Base-by-base conservation (phyloP, 2,113 vertebrate species). In the Oreochromis aureus region DNA sequence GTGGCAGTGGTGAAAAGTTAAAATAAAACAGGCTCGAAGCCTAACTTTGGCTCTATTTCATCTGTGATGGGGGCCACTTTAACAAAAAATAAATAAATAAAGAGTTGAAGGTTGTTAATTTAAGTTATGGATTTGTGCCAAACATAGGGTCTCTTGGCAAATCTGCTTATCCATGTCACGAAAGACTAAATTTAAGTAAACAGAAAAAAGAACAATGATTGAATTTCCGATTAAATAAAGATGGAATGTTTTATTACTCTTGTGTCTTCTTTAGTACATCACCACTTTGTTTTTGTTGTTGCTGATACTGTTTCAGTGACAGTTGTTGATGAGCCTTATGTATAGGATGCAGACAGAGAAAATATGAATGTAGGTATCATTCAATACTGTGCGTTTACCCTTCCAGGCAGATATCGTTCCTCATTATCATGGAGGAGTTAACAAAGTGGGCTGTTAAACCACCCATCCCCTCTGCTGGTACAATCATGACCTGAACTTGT, bases 31-130 rank as follows among this genome's bases (percentile, higher is more conserved):
- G 90, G 89, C 91, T 81, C 12, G 48, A 53, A 91, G 81, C 87
- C 90, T 88, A 83, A 81, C 54, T 84, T 80, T 93, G 93, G 93
- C 89, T 88, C 53, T 84, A 88, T 88, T 91, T 91, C 91, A 92
- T 91, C 30, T 66, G 44, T 89, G 89, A 95, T 92, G 91, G 93
- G 84, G 91, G 84, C 80, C 86, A 93, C 83, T 95, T 94, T 90
- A 94, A 73, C 30, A 78, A 82, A 89, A 88, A 89, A 84, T 54
- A 76, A 86, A 87, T 19, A 66, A 39, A 69, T 39, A 81, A 89
- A 81, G 54, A 82, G 18, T 84, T 83, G 46, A 92, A 92, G 93
- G 85, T 89, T 93, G 86, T 94, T 81, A 92, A 91, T 92, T 89
- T 87, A 83, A 91, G 88, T 88, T 82, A 83, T 91, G 89, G 86